Base-by-base conservation (phyloP, 2,888 invertebrate genomes). In the Epinotia bilunana region DNA sequence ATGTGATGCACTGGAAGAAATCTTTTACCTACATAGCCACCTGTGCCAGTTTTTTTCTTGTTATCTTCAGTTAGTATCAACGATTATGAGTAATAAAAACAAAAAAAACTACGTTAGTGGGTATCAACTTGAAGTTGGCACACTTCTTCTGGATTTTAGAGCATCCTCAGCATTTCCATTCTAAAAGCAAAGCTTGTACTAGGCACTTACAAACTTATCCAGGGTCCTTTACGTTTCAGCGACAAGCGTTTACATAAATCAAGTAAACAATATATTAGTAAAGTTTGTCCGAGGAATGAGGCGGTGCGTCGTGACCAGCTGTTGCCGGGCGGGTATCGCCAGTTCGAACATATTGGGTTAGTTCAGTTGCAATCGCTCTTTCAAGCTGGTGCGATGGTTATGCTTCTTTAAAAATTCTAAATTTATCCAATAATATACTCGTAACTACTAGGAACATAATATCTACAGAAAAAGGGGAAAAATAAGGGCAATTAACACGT, bases 221-320 rank as follows among this genome's bases (percentile, higher is more conserved):
- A n/a, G 13, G 63, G 63, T 64, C 69, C 49, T 63, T 55, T 33
- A 58, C 46, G 43, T 23, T 63, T 49, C 63, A 58, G 49, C 65
- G 60, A 63, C 72, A 76, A 76, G 64, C 73, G 74, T 77, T 74
- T 74, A 80, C 77, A 81, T 79, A 79, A 80, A 81, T 81, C 80
- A 80, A 68, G 62, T 70, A 71, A 74, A 77, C 80, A 78, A 80
- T 81, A 80, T 81, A 79, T 80, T 79, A 79, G 78, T 76, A 77
- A 80, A 80, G 79, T 79, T 78, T 78, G 71, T 68, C 58, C 58
- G 60, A 69, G 64, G 64, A 76, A 72, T 74, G 73, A 74, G 73
- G 69, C 73, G 76, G 73, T 63, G 76, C 65, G 68, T 75, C 75
- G 71, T 62, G 67, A 64, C 20, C 75, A 75, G 68, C 75, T 77